Evolutionary conservation across 2,797 vertebrate species (phyloP).

Genomic region (Urocyon cinereoargenteus): DNA sequence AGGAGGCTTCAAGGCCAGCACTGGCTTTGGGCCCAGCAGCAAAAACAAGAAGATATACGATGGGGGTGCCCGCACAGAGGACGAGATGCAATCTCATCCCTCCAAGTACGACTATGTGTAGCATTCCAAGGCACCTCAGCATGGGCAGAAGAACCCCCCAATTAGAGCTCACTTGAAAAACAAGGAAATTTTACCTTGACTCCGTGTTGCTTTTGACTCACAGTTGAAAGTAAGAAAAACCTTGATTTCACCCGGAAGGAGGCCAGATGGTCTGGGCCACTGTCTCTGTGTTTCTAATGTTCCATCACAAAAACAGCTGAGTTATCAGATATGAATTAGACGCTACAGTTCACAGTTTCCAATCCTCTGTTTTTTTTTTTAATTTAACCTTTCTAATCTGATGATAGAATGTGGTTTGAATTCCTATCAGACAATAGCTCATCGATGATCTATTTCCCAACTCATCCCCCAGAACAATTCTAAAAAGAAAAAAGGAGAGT

Average conservation of each 20-base stretch:
- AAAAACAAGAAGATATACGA: slow-evolving; percentile 88
- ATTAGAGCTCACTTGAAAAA: not conserved
- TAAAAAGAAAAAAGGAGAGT: slow-evolving; percentile 43
- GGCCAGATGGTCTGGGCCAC: not conserved
- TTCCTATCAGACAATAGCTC: not conserved
- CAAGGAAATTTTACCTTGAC: slow-evolving; percentile 63
- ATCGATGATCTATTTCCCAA: slow-evolving; percentile 38
- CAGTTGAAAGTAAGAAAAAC: slow-evolving; percentile 49
- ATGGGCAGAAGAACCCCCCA: slow-evolving; percentile 54
- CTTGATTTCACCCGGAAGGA: slow-evolving; percentile 30
- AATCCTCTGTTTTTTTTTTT: slow-evolving; percentile 37
- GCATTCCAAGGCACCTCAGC: not conserved
- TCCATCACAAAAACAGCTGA: slow-evolving; percentile 31
- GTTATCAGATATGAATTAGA: slow-evolving; percentile 58
- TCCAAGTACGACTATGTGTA: slow-evolving; percentile 95
- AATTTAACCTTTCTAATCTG: slow-evolving; percentile 42
- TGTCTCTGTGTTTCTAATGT: slow-evolving; percentile 35
- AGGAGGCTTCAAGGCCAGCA: slow-evolving; percentile 85
- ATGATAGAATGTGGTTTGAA: slow-evolving; percentile 17
- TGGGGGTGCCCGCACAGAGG: slow-evolving; percentile 88
- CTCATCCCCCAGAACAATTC: slow-evolving; percentile 15
- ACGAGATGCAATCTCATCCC: slow-evolving; percentile 90
- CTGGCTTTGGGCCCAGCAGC: slow-evolving; percentile 84
- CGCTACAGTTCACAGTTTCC: not conserved
- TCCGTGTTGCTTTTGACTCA: slow-evolving; percentile 56